Base-by-base conservation (phyloP, 2,888 invertebrate species). In the Oligia strigilis region DNA sequence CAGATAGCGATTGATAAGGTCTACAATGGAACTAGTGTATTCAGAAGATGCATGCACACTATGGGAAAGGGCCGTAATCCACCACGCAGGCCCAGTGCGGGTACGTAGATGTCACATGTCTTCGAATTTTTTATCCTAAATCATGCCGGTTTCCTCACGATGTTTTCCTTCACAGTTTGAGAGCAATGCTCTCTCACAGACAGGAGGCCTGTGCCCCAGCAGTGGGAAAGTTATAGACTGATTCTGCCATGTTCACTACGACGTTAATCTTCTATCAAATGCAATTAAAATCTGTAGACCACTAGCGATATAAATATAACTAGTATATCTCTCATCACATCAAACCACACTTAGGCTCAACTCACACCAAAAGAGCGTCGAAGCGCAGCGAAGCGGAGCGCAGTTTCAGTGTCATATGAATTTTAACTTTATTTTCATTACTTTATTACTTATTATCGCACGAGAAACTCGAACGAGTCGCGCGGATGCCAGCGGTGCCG, bases 321-420 rank as follows among this genome's bases (percentile, higher is more conserved):
- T 40, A 17, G 8, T 60, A 58, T 2, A 40, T 71, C 43, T 40
- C 6, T 43, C 11, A 60, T 83, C 72, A 70, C 29, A 75, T 72
- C 64, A 72, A 72, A 85, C 85, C 75, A 72, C 72, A 72, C 81
- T 84, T 29, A 29, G 29, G 29, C 29, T 29, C 29, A 29, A 29
- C 29, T 29, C 29, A 29, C 29, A 29, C 29, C 29, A 29, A 29
- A 29, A 29, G 29, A 29, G 29, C 29, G 29, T 29, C 1, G 29
- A 29, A 29, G 29, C 29, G 29, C 29, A 29, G 29, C 29, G 29
- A 29, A 29, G 29, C 29, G 29, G 29, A 29, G 29, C 29, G 29
- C 29, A 29, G 29, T 29, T 29, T 29, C 29, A 1, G 29, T 29
- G 29, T 29, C 29, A 29, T 29, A 29, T 29, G 29, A 29, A 29